Evolutionary conservation across 2,797 vertebrate species (phyloP), one percentile per base, ranked within the genome.

Genomic region (Eulemur rubriventer): DNA sequence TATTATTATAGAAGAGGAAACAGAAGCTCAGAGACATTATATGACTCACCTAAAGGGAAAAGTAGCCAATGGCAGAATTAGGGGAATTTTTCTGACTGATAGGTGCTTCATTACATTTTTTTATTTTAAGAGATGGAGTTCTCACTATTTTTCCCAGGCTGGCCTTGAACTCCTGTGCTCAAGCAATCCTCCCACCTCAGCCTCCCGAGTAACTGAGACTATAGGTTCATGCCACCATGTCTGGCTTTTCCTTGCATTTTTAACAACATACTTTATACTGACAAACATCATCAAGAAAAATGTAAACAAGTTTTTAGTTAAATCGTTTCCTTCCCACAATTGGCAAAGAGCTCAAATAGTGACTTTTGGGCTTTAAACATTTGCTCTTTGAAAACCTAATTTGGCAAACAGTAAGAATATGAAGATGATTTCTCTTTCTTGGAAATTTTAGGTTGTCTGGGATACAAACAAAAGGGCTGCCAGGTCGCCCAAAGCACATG

Each of bases 391-490:
- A 92, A 94, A 86, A 78, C 41, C 28, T 73, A 70, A 50, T 43
- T 89, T 79, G 72, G 46, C 18, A 84, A 46, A 65, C 26, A 61
- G 6, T 76, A 55, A 85, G 30, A 86, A 92, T 87, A 75, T 65
- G 35, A 90, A 87, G 80, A 76, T 94, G 59, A 48, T 93, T 94
- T 91, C 55, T 92, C 43, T 90, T 89, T 96, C 41, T 69, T 82
- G 35, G 18, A 83, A 89, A 61, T 73, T 76, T 96, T 73, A 91
- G 79, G 7, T 89, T 94, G 69, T 73, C 73, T 65, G 70, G 41
- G 38, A 81, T 76, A 78, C 28, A 96, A 96, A 93, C 41, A 69
- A 46, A 89, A 82, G 57, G 89, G 70, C 85, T 93, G 59, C 84
- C 46, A 83, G 84, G 81, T 78, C 1, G 8, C 79, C 83, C 38